These are phyloP conservation scores for Larimichthys polyactis DNA, from an alignment of 2,113 vertebrate genomes.

Conservation along the genomic window DNA sequence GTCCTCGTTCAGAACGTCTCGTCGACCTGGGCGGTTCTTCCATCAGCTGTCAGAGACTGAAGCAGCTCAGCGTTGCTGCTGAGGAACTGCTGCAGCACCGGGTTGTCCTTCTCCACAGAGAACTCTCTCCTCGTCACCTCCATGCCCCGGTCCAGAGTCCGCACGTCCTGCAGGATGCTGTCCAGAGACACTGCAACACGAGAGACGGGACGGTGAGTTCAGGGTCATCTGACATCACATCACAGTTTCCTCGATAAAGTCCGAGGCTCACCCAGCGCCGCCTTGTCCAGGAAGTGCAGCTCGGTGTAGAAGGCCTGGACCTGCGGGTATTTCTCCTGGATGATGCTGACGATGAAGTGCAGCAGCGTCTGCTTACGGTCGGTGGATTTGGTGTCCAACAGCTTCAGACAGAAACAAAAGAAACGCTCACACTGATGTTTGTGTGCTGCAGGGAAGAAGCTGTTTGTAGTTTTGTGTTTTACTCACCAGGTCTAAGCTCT, in stretches of 20 bases:
- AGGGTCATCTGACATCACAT: no score
- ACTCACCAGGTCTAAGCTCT: constrained; percentile 93
- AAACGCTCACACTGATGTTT: no score
- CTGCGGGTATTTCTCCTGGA: constrained; percentile 90
- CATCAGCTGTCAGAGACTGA: constrained; percentile 86
- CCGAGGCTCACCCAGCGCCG: constrained; percentile 85
- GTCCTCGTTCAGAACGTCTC: neutral
- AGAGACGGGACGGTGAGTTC: neutral
- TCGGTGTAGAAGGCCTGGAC: constrained; percentile 88
- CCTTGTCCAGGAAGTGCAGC: constrained; percentile 95
- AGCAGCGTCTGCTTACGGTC: constrained; percentile 93
- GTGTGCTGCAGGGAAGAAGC: no score
- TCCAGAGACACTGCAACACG: constrained; percentile 89
- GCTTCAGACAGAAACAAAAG: constrained; percentile 72
- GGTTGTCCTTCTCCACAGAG: constrained; percentile 86
- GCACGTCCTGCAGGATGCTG: constrained; percentile 88
- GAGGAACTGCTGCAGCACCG: constrained; percentile 89
- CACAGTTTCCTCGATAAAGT: no score
- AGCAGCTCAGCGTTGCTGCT: constrained; percentile 85
- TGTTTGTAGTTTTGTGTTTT: neutral
- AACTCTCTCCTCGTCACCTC: constrained; percentile 89
- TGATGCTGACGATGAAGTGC: constrained; percentile 91
- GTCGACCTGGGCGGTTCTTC: constrained; percentile 91
- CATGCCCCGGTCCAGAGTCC: constrained; percentile 89
- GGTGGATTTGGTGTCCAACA: constrained; percentile 95